Percentiles rank a stretch among this genome's conserved stretches.
These are phyloP conservation scores for Vespertilio murinus DNA, from an alignment of 2,797 vertebrate species.

Conservation along the genomic window DNA sequence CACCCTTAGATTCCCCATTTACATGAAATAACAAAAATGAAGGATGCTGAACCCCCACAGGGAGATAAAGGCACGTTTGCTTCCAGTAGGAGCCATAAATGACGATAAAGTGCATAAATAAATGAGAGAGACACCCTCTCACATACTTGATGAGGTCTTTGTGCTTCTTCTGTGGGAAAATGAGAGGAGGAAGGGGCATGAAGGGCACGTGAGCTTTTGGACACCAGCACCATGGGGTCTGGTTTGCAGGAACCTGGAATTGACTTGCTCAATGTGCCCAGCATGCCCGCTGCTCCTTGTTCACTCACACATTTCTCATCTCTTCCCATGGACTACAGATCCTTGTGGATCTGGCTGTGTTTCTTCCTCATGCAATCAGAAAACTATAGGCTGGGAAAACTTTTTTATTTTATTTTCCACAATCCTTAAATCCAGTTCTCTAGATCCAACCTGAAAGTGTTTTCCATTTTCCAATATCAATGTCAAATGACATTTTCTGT, in stretches of 20 bases:
- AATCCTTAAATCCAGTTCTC: neutral
- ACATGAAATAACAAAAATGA: slow-evolving; percentile 48
- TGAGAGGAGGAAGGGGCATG: neutral
- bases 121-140: neutral
- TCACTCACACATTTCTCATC: neutral
- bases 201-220: neutral
- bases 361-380: neutral
- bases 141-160: neutral
- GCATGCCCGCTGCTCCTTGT: neutral
- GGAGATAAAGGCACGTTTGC: neutral
- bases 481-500: neutral
- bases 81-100: neutral
- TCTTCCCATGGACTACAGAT: neutral
- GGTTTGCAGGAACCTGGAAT: neutral
- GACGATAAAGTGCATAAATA: neutral
- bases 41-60: neutral
- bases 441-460: neutral
- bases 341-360: neutral
- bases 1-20: slow-evolving; percentile 17
- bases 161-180: neutral
- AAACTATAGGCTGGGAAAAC: neutral
- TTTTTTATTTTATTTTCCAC: neutral
- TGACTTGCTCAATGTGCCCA: neutral
- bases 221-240: neutral
- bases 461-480: neutral